Evolutionary conservation across 2,888 invertebrate species (phyloP).

Genomic region (Lycocerus yunnanus): DNA sequence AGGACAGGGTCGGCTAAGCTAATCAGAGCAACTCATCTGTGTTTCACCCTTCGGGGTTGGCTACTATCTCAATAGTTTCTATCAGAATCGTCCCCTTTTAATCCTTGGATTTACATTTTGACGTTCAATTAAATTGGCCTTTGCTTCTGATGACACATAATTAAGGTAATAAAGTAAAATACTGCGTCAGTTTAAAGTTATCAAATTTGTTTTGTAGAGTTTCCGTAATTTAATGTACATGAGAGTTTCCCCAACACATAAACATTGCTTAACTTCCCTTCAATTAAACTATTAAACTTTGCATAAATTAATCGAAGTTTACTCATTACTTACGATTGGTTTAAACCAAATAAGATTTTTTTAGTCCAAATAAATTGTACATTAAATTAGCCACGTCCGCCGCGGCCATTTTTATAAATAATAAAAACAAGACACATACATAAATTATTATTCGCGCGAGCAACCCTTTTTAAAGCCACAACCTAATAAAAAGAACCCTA

Average conservation of each 20-base stretch:
- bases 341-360: not conserved
- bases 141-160: not conserved
- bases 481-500: not conserved
- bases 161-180: not conserved
- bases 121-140: not conserved
- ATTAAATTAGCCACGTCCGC: not conserved
- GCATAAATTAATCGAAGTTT: not conserved
- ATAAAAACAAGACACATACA: not conserved
- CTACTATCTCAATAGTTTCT: not conserved
- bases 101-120: not conserved
- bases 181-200: not conserved
- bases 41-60: not conserved
- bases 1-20: not conserved
- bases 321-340: not conserved
- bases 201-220: not conserved
- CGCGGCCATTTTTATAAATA: not conserved
- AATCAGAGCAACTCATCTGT: not conserved
- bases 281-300: not conserved
- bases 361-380: not conserved
- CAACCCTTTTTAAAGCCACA: not conserved
- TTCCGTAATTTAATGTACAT: not conserved
- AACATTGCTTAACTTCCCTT: not conserved
- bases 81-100: not conserved
- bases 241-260: not conserved
- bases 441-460: not conserved